Conservation (phyloP, 2,113 vertebrate genomes). For the Procavia capensis region DNA sequence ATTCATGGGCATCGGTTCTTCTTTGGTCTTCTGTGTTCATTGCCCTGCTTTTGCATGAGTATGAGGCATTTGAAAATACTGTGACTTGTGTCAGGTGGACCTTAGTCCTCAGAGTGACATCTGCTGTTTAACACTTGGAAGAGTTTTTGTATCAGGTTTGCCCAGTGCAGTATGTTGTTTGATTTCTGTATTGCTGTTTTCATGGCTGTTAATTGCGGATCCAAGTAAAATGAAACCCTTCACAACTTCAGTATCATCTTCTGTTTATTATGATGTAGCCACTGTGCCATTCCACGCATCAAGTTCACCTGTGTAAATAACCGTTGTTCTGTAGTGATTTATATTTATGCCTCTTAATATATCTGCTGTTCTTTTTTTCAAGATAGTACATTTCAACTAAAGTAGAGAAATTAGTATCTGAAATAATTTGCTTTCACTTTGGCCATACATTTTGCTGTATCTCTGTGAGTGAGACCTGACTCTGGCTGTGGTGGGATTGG, state of each 20-base stretch:
- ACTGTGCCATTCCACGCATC: neutral
- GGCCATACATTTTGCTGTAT: neutral
- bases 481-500: too few species aligned
- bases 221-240: neutral
- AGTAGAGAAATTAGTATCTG: neutral
- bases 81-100: neutral
- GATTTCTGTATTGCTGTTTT: neutral
- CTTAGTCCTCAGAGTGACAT: neutral
- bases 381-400: neutral
- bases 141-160: neutral
- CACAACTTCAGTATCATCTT: neutral
- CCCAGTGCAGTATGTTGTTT: neutral
- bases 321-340: neutral
- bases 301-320: neutral
- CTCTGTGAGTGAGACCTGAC: too few species aligned
- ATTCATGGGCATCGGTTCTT: neutral
- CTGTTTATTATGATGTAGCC: neutral
- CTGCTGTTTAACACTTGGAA: neutral
- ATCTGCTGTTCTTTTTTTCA: neutral
- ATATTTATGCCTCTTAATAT: neutral
- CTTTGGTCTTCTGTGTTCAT: neutral
- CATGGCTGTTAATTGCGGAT: neutral
- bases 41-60: neutral
- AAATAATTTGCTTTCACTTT: neutral
- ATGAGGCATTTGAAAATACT: neutral